Percentiles rank a stretch among this genome's conserved stretches.
These are phyloP conservation scores for Petroica traversi DNA, from an alignment of 2,113 vertebrate genomes.

Conservation along the genomic window DNA sequence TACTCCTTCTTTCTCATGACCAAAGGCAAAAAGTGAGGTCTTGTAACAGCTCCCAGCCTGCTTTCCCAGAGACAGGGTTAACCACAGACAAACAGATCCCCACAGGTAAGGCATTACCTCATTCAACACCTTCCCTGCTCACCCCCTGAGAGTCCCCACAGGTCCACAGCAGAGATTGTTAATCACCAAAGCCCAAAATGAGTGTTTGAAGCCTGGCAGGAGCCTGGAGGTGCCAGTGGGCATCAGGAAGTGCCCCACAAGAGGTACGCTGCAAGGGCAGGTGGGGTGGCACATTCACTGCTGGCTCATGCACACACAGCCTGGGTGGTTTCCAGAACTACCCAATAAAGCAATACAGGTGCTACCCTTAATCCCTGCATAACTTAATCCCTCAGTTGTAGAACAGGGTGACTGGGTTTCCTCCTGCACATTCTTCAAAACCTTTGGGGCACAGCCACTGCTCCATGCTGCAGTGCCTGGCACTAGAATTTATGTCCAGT, in stretches of 20 bases:
- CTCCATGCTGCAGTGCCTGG: neutral
- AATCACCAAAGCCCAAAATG: neutral
- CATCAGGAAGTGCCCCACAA: neutral
- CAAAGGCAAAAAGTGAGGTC: neutral
- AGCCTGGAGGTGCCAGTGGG: neutral
- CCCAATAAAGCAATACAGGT: neutral
- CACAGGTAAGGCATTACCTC: neutral
- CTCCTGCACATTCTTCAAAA: neutral
- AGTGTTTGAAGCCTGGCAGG: neutral
- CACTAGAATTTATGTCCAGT: neutral
- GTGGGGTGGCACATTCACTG: accelerated
- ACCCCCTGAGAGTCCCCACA: accelerated
- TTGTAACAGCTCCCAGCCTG: neutral
- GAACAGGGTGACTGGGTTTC: neutral
- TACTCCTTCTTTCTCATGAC: neutral
- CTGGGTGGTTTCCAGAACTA: neutral
- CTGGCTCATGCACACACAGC: neutral
- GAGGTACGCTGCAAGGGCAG: accelerated
- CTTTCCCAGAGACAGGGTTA: neutral
- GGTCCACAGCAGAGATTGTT: neutral
- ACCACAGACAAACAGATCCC: neutral
- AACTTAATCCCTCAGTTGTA: neutral
- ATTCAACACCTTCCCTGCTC: neutral
- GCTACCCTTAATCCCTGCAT: neutral
- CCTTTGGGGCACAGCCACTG: accelerated